These are phyloP conservation scores for Halcyon senegalensis DNA, from an alignment of 2,113 vertebrate genomes.

Conservation along the genomic window DNA sequence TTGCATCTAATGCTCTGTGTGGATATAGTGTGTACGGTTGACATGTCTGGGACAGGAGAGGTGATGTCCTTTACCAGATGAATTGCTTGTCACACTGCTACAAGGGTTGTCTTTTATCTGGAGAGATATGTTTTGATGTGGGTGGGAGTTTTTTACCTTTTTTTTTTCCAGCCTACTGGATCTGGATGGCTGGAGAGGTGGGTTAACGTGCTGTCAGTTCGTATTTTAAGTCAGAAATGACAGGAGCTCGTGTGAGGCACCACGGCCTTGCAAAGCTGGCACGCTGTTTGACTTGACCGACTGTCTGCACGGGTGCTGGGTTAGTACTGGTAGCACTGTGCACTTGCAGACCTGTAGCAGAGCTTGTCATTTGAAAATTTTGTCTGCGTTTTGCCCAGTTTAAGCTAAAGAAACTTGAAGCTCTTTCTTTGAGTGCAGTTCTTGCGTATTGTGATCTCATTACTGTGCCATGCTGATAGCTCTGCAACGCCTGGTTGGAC, in stretches of 20 bases:
- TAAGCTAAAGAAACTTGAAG: neutral
- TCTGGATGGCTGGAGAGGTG: conserved; percentile 21
- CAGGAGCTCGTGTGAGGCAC: neutral
- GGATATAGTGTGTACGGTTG: neutral
- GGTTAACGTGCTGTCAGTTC: conserved; percentile 36
- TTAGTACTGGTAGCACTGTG: neutral
- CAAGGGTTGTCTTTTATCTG: neutral
- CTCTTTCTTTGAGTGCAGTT: neutral
- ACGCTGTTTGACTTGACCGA: neutral
- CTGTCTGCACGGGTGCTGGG: neutral
- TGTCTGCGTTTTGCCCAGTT: neutral
- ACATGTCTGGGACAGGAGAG: neutral
- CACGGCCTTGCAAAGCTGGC: neutral
- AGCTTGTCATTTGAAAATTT: neutral
- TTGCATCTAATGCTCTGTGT: neutral
- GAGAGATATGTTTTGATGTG: conserved; percentile 5
- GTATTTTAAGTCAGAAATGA: neutral
- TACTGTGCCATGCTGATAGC: neutral
- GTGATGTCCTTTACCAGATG: conserved; percentile 27
- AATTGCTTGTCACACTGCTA: conserved; percentile 30
- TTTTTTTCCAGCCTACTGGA: neutral
- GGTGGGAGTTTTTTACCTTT: neutral
- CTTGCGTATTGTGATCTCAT: neutral
- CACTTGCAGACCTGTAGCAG: neutral
- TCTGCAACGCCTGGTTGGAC: neutral